These are phyloP conservation scores for Scaptomyza montana DNA, from an alignment of 1,140 invertebrate species.

Conservation along the genomic window DNA sequence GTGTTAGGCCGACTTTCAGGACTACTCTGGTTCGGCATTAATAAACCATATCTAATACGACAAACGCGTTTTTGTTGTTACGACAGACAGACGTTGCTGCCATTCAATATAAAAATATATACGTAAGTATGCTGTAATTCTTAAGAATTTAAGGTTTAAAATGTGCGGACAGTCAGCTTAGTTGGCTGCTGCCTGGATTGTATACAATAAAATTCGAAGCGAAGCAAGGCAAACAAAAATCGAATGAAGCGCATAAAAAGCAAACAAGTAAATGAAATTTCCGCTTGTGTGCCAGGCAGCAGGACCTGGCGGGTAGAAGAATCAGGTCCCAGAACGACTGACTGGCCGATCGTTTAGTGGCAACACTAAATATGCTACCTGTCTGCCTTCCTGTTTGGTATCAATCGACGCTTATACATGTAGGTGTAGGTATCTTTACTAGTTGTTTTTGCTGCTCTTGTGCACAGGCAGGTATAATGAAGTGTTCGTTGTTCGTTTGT, in stretches of 20 bases:
- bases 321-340: slow-evolving; percentile 4
- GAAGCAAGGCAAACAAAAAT: slow-evolving; percentile 53
- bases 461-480: neutral
- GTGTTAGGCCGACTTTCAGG: slow-evolving; percentile 57
- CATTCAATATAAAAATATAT: neutral
- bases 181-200: slow-evolving; percentile 43
- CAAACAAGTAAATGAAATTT: slow-evolving; percentile 81
- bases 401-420: slow-evolving; percentile 19
- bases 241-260: slow-evolving; percentile 61
- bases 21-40: slow-evolving; percentile 45
- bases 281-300: slow-evolving; percentile 47
- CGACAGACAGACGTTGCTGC: slow-evolving; percentile 15
- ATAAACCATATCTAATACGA: slow-evolving; percentile 77
- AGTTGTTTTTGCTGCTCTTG: neutral
- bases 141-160: slow-evolving; percentile 43
- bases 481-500: slow-evolving; percentile 39
- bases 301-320: slow-evolving; percentile 5
- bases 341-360: slow-evolving; percentile 21
- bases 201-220: slow-evolving; percentile 51
- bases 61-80: slow-evolving; percentile 24
- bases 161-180: slow-evolving; percentile 27
- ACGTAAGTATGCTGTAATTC: neutral
- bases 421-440: slow-evolving; percentile 15
- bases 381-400: slow-evolving; percentile 10
- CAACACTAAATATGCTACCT: slow-evolving; percentile 24